Percentiles rank a stretch among this genome's conserved stretches.
Evolutionary conservation across 2,113 vertebrate genomes (phyloP).

Genomic region (Psilopogon haemacephalus): DNA sequence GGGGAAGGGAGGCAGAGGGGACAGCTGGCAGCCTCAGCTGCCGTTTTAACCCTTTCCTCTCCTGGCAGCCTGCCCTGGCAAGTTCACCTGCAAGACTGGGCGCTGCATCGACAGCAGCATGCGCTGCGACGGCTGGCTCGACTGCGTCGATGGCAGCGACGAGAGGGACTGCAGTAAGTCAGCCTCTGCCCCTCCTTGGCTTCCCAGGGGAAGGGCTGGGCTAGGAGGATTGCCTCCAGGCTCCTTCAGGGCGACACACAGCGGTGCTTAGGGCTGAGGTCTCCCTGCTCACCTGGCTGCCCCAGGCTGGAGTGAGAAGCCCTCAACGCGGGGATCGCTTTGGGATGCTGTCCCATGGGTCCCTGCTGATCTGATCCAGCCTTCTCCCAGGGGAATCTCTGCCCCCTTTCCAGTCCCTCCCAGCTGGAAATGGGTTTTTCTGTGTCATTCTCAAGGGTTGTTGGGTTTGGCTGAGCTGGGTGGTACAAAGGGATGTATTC

Average conservation of each 20-base stretch:
- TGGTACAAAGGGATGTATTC: rapidly evolving
- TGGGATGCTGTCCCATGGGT: background rate
- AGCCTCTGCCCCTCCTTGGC: no score
- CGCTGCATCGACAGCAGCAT: conserved; percentile 76
- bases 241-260: background rate
- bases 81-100: conserved; percentile 82
- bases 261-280: background rate
- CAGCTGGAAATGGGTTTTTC: background rate
- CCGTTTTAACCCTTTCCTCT: background rate
- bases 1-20: background rate
- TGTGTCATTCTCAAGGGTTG: background rate
- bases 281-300: background rate
- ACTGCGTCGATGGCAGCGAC: conserved; percentile 89
- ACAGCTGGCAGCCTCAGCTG: rapidly evolving
- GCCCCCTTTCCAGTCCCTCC: background rate
- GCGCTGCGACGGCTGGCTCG: conserved; percentile 91
- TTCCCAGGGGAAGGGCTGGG: background rate
- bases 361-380: background rate
- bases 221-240: background rate
- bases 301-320: background rate
- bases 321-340: rapidly evolving
- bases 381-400: background rate
- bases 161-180: conserved; percentile 86
- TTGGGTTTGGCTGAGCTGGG: background rate
- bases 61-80: conserved; percentile 82